Evolutionary conservation across 1,140 invertebrate species (phyloP).

Genomic region (Mamestra configurata): DNA sequence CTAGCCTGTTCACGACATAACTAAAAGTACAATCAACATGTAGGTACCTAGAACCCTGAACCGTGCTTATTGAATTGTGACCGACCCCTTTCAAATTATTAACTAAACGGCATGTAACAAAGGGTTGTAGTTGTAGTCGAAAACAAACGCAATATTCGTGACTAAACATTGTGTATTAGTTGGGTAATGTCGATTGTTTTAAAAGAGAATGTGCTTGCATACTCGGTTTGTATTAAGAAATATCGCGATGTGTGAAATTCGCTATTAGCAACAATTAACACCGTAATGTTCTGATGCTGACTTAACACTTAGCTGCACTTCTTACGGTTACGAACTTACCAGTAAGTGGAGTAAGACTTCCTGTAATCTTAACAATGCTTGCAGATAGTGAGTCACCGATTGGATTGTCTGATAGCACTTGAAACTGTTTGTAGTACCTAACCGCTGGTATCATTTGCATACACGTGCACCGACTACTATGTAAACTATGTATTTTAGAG

Average conservation of each 20-base stretch:
- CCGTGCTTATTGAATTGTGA: constrained; percentile 16
- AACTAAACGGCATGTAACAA: not conserved
- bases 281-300: constrained; percentile 1
- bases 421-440: not conserved
- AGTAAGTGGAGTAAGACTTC: constrained; percentile 8
- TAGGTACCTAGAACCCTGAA: not conserved
- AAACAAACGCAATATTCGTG: constrained; percentile 20
- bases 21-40: too few relatives aligned
- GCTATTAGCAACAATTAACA: constrained; percentile 24
- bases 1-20: constrained; percentile 30
- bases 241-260: constrained; percentile 31
- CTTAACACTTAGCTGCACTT: not conserved
- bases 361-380: constrained; percentile 21
- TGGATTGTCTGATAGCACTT: constrained; percentile 19
- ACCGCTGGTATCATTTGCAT: constrained; percentile 10
- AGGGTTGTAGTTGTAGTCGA: not conserved
- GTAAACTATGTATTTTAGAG: not conserved
- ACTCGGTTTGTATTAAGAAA: not conserved
- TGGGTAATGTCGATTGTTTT: constrained; percentile 19
- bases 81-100: constrained; percentile 24
- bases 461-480: constrained; percentile 10
- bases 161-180: not conserved
- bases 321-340: not conserved
- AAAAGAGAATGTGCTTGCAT: constrained; percentile 9
- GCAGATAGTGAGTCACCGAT: constrained; percentile 18